phyloP scores from a whole-genome alignment of 2,113 vertebrate genomes.

The Tachysurus fulvidraco region DNA sequence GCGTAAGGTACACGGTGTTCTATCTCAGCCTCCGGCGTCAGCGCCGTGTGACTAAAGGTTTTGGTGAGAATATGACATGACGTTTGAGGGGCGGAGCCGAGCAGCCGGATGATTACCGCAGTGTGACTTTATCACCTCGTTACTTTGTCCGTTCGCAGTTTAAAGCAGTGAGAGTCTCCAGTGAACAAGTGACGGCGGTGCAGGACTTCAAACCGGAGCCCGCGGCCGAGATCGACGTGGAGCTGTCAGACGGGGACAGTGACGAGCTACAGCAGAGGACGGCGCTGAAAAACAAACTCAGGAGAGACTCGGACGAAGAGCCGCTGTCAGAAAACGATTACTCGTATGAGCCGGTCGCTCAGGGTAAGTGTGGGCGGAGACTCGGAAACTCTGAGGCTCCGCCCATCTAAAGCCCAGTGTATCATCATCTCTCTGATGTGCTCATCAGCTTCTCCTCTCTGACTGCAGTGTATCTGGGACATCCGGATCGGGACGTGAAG shows the following conservation, averaged over 20 bases:
- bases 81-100: not conserved
- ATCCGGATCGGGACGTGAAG: conserved; percentile 64
- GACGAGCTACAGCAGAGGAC: conserved; percentile 31
- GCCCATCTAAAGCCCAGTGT: not conserved
- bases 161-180: not conserved
- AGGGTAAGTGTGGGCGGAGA: not conserved
- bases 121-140: not conserved
- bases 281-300: not conserved
- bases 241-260: conserved; percentile 57
- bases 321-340: not conserved
- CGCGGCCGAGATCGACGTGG: conserved; percentile 57
- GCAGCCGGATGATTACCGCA: not conserved
- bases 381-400: not conserved
- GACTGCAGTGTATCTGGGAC: conserved; percentile 71
- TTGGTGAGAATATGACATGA: not conserved
- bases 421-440: not conserved
- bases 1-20: conserved; percentile 59
- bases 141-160: not conserved
- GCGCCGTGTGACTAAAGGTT: not conserved
- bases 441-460: not conserved
- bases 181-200: not conserved
- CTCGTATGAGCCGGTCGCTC: not conserved
- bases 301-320: not conserved
- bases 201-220: not conserved
- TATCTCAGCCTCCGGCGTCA: not conserved